Percentiles rank a stretch among this genome's conserved stretches.
These are phyloP conservation scores for Drosophila subobscura DNA, from an alignment of 1,140 invertebrate genomes.

Conservation along the genomic window DNA sequence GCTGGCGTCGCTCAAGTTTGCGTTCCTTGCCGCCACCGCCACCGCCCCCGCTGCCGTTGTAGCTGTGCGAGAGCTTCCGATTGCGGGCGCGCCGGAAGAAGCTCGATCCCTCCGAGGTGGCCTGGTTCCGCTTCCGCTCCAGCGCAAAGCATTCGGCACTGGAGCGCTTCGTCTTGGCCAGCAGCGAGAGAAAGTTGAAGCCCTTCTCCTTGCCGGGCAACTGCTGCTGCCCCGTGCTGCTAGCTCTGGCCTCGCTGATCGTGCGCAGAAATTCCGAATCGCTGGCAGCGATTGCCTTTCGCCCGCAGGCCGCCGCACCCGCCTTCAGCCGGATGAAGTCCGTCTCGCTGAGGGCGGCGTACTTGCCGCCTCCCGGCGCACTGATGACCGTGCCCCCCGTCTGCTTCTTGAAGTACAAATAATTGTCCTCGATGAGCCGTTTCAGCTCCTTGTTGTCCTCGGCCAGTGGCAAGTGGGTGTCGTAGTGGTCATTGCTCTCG, in stretches of 20 bases:
- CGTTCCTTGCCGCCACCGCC: conserved; percentile 59
- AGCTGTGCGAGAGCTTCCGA: conserved; percentile 79
- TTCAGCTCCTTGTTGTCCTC: conserved; percentile 83
- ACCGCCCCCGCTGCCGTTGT: conserved; percentile 61
- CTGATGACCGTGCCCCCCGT: conserved; percentile 42
- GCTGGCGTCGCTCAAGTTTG: conserved; percentile 63
- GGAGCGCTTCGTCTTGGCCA: conserved; percentile 76
- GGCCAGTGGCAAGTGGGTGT: conserved; percentile 74
- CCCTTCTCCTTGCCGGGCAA: conserved; percentile 64
- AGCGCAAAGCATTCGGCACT: conserved; percentile 76
- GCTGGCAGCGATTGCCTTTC: conserved; percentile 70
- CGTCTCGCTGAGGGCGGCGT: conserved; percentile 75
- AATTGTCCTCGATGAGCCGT: conserved; percentile 82
- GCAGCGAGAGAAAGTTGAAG: conserved; percentile 70
- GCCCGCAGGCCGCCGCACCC: conserved; percentile 42
- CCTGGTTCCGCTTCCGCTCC: conserved; percentile 74
- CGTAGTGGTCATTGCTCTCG: conserved; percentile 75
- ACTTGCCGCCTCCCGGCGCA: conserved; percentile 36
- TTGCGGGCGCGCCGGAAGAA: conserved; percentile 74
- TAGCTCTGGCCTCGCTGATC: conserved; percentile 49
- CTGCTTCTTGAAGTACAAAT: conserved; percentile 80
- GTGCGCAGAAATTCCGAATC: conserved; percentile 80
- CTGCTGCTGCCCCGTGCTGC: conserved; percentile 27
- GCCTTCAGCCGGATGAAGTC: conserved; percentile 78
- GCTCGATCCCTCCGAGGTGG: conserved; percentile 73